Conservation (phyloP, 1,140 invertebrate species). For the Drosophila arawakana region DNA sequence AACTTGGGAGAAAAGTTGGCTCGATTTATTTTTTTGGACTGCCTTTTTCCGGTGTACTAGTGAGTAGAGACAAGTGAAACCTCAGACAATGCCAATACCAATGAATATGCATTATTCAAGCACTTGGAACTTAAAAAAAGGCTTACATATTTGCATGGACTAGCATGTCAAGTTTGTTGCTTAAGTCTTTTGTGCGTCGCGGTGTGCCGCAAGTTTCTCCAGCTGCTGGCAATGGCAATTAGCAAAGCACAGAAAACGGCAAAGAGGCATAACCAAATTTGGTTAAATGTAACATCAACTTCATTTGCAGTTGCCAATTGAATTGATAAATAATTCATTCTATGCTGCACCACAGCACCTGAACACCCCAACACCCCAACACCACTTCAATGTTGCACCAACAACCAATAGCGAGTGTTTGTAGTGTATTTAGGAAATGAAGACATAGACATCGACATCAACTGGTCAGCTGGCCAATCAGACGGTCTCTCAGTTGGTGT, state of each 20-base stretch:
- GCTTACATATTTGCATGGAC: conserved; percentile 17
- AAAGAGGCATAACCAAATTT: conserved; percentile 61
- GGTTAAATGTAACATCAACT: conserved; percentile 81
- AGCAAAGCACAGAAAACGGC: conserved; percentile 54
- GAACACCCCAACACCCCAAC: conserved; percentile 8
- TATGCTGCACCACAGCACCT: conserved; percentile 27
- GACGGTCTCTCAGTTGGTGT: conserved; percentile 15
- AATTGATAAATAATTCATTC: conserved; percentile 81
- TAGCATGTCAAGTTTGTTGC: conserved; percentile 48
- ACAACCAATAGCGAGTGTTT: conserved; percentile 2
- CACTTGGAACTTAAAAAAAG: not conserved
- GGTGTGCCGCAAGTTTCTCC: conserved; percentile 62
- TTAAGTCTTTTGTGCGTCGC: conserved; percentile 56
- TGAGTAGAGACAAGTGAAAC: conserved; percentile 59
- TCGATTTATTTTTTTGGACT: conserved; percentile 4
- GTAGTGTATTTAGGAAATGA: conserved; percentile 73
- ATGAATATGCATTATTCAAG: conserved; percentile 33
- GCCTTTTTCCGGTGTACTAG: conserved; percentile 51
- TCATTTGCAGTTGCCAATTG: conserved; percentile 72
- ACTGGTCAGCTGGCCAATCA: conserved; percentile 36
- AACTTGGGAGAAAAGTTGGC: conserved; percentile 46
- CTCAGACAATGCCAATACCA: conserved; percentile 17
- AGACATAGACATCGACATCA: conserved; percentile 63
- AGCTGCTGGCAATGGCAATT: conserved; percentile 63
- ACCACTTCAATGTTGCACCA: conserved; percentile 36